Evolutionary conservation across 2,113 vertebrate species (phyloP), one percentile per base, ranked within the genome.

Genomic region (Sus scrofa): DNA sequence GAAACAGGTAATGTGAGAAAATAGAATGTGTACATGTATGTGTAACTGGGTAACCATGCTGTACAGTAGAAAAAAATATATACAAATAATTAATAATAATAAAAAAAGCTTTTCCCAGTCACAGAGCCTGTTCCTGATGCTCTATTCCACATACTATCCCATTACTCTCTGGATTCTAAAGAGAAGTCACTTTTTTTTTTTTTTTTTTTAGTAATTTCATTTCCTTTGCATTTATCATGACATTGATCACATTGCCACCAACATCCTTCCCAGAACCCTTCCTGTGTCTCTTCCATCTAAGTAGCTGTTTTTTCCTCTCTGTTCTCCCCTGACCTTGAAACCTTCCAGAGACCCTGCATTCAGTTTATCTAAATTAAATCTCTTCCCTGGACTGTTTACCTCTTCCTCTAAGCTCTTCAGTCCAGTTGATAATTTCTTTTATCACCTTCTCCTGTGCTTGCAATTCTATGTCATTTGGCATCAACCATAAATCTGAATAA

Each of bases 301-400:
- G 37, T 96, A 56, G 37, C 16, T 63, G 24, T 56, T 34, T 56
- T 67, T 27, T 44, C 74, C 30, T 50, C 15, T 84, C 30, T 71
- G 26, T 30, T 94, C 60, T 94, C 54, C 56, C 39, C 34, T 52
- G 70, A 63, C 77, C 54, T 93, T 39, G 11, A 50, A 34, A 54
- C 32, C 86, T 88, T 63, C 52, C 54, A 58, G 70, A 85, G 11
- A 77, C 50, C 32, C 70, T 82, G 58, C 54, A 58, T 86, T 88
- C 39, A 39, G 13, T 89, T 91, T 94, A 94, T 87, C 94, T 96
- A 97, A 95, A 97, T 97, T 96, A 95, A 96, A 95, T 94, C 32
- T 97, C 79, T 87, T 74, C 60, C 87, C 11, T 10, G n/a, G 37
- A 32, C 73, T 71, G n/a, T 97, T 95, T 84, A 82, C 71, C 50